Percentiles rank a stretch among this genome's conserved stretches.
Conservation (phyloP, 1,140 invertebrate genomes). For the Heliconius nattereri region DNA sequence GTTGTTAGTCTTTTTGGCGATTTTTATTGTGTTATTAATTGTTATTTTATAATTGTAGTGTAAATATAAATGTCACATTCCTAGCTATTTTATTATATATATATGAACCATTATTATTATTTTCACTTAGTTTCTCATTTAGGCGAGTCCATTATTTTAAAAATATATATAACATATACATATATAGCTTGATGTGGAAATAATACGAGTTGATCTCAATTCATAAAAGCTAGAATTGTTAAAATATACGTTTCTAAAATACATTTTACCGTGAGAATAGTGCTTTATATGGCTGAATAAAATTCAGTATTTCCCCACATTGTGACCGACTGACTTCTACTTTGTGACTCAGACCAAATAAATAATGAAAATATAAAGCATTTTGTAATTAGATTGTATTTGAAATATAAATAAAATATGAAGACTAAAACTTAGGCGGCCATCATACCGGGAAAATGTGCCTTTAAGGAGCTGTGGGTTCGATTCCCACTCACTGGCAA, state of each 20-base stretch:
- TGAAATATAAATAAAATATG: not conserved
- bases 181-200: not conserved
- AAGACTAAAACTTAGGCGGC: too few species aligned
- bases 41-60: not conserved
- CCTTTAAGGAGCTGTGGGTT: too few species aligned
- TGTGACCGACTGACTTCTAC: not conserved
- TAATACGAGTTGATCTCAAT: not conserved
- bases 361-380: not conserved
- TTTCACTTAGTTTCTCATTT: too few species aligned
- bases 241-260: not conserved
- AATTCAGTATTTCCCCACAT: conserved; percentile 5
- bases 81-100: not conserved
- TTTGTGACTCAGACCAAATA: not conserved
- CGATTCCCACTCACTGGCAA: too few species aligned
- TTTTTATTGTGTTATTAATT: not conserved
- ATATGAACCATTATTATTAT: not conserved
- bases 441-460: too few species aligned
- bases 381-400: not conserved
- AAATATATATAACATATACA: too few species aligned
- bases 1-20: not conserved
- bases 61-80: conserved; percentile 1
- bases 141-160: too few species aligned
- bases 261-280: not conserved
- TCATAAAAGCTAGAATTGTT: not conserved
- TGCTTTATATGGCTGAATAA: not conserved